Evolutionary conservation across 2,113 vertebrate species (phyloP).

Genomic region (Antechinus stuartii): DNA sequence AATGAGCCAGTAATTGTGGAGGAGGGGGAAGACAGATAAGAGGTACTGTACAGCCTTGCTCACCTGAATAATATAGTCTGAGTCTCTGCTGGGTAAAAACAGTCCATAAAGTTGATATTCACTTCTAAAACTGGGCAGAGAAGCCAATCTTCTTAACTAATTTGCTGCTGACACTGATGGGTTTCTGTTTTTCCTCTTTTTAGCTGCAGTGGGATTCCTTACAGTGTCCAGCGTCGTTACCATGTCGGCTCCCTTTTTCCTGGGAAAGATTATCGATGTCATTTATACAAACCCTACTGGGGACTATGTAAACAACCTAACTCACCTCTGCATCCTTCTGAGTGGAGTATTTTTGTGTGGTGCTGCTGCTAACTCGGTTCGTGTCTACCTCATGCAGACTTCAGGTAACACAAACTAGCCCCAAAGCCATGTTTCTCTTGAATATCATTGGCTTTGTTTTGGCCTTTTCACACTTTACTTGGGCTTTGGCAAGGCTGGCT

Average conservation of each 20-base stretch:
- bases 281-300: slow-evolving; percentile 89
- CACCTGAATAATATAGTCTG: background rate
- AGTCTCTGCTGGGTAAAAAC: background rate
- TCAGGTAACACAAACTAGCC: slow-evolving; percentile 88
- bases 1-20: background rate
- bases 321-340: slow-evolving; percentile 90
- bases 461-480: background rate
- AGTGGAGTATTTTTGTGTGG: slow-evolving; percentile 93
- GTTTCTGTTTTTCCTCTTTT: slow-evolving; percentile 32
- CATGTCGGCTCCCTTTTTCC: slow-evolving; percentile 97
- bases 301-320: slow-evolving; percentile 86
- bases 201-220: slow-evolving; percentile 95
- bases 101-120: background rate
- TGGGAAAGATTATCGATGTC: slow-evolving; percentile 95
- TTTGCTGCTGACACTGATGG: rapidly evolving
- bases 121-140: background rate
- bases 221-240: slow-evolving; percentile 94
- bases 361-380: slow-evolving; percentile 92
- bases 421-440: background rate
- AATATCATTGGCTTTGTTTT: background rate
- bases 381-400: slow-evolving; percentile 96
- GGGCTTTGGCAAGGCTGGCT: background rate
- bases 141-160: background rate
- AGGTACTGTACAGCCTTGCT: background rate
- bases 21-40: background rate